phyloP scores from a whole-genome alignment of 1,140 invertebrate species.

The Pogonomyrmex californicus region DNA sequence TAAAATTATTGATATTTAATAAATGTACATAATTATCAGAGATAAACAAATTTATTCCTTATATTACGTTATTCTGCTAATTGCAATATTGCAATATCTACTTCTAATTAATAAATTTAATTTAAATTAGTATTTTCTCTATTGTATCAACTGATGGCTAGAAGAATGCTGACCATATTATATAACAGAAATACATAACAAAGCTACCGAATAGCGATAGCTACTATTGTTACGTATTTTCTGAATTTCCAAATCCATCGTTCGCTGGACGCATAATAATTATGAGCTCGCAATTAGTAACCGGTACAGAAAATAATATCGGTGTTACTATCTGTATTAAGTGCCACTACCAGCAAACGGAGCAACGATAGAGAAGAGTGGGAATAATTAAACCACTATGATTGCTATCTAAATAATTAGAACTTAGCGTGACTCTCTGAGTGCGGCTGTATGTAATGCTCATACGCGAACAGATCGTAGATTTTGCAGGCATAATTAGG shows the following conservation, averaged over 20 bases:
- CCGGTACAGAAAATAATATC: conserved; percentile 66
- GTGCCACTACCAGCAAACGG: conserved; percentile 70
- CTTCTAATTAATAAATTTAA: conserved; percentile 28
- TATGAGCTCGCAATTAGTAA: conserved; percentile 67
- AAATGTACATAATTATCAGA: background rate
- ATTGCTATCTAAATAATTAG: conserved; percentile 79
- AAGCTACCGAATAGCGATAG: background rate
- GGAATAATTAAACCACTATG: conserved; percentile 75
- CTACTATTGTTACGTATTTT: conserved; percentile 42
- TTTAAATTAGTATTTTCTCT: conserved; percentile 2
- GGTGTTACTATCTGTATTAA: conserved; percentile 61
- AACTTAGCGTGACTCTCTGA: conserved; percentile 78
- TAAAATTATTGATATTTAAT: conserved; percentile 5
- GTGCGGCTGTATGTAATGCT: conserved; percentile 65
- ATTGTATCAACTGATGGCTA: background rate
- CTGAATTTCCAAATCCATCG: conserved; percentile 43
- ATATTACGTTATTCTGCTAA: background rate
- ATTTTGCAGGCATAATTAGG: conserved; percentile 83
- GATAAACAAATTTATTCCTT: background rate
- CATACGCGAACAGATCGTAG: conserved; percentile 77
- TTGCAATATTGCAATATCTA: background rate
- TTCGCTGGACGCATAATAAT: conserved; percentile 48
- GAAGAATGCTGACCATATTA: conserved; percentile 14
- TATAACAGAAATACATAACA: background rate
- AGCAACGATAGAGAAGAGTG: conserved; percentile 63